Evolutionary conservation across 2,797 vertebrate genomes (phyloP).

Genomic region (Fringilla coelebs): DNA sequence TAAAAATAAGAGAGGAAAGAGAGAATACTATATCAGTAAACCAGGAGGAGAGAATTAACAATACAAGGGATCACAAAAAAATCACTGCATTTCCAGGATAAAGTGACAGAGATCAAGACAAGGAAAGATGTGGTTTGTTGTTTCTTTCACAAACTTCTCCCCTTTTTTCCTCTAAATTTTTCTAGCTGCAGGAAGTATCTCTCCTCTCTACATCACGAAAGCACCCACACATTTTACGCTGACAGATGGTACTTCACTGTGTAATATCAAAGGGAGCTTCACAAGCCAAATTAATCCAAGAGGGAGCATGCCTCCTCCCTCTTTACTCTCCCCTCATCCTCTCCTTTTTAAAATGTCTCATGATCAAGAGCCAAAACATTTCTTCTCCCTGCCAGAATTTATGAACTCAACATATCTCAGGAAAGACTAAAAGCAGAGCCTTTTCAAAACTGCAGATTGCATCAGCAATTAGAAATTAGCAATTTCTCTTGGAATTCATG

Average conservation of each 20-base stretch:
- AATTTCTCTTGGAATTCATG: neutral
- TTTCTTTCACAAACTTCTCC: neutral
- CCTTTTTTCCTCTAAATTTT: neutral
- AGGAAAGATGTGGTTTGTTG: neutral
- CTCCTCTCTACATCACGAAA: neutral
- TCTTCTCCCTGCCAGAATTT: conserved; percentile 45
- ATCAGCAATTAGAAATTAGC: neutral
- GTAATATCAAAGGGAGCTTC: conserved; percentile 44
- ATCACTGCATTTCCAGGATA: neutral
- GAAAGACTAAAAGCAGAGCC: conserved; percentile 4
- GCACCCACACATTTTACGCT: conserved; percentile 4
- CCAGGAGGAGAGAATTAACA: neutral
- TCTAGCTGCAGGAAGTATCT: conserved; percentile 8
- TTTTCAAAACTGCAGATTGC: conserved; percentile 4
- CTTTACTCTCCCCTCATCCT: neutral
- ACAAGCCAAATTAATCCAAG: conserved; percentile 33
- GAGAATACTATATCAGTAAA: neutral
- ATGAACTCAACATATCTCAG: conserved; percentile 3
- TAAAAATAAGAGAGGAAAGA: neutral
- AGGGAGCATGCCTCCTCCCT: conserved; percentile 21
- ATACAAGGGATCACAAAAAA: neutral
- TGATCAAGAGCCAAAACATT: conserved; percentile 59
- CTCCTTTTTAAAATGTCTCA: conserved; percentile 29
- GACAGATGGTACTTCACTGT: conserved; percentile 35
- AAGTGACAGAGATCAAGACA: neutral